phyloP scores from a whole-genome alignment of 2,888 invertebrate species.

The Pyrgus malvae region DNA sequence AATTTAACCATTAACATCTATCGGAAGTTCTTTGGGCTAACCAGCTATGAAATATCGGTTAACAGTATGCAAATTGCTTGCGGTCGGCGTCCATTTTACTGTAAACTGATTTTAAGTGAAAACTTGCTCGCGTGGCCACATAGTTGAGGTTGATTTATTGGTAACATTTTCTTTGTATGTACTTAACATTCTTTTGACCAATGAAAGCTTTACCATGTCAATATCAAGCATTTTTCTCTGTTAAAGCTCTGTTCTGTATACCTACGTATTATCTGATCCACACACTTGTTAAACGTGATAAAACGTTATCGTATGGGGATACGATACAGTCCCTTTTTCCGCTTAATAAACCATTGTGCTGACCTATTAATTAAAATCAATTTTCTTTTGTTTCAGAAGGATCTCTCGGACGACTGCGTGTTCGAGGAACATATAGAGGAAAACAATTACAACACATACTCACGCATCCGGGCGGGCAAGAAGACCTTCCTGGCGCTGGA shows the following conservation, averaged over 20 bases:
- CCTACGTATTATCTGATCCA: too few relatives aligned
- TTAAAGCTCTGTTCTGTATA: too few relatives aligned
- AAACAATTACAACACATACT: constrained; percentile 93
- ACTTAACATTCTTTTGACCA: too few relatives aligned
- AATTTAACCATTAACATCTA: constrained; percentile 62
- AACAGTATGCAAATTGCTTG: constrained; percentile 35
- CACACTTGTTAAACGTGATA: too few relatives aligned
- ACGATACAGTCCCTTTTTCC: too few relatives aligned
- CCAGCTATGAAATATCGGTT: constrained; percentile 38
- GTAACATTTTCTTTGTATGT: too few relatives aligned
- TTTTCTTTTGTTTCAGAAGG: constrained; percentile 87
- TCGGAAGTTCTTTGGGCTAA: constrained; percentile 53
- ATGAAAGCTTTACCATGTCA: too few relatives aligned
- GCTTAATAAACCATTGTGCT: neutral
- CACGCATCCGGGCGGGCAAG: constrained; percentile 84
- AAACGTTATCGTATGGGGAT: too few relatives aligned
- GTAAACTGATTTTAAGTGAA: constrained; percentile 23
- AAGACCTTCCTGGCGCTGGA: constrained; percentile 90
- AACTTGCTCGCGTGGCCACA: neutral
- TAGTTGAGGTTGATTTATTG: neutral
- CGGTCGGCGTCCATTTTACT: constrained; percentile 44
- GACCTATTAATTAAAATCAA: neutral
- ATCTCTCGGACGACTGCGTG: constrained; percentile 91
- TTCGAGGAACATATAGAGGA: constrained; percentile 93
- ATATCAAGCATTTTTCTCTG: too few relatives aligned